phyloP scores from a whole-genome alignment of 2,888 invertebrate genomes.

The Tachystola acroxantha region DNA sequence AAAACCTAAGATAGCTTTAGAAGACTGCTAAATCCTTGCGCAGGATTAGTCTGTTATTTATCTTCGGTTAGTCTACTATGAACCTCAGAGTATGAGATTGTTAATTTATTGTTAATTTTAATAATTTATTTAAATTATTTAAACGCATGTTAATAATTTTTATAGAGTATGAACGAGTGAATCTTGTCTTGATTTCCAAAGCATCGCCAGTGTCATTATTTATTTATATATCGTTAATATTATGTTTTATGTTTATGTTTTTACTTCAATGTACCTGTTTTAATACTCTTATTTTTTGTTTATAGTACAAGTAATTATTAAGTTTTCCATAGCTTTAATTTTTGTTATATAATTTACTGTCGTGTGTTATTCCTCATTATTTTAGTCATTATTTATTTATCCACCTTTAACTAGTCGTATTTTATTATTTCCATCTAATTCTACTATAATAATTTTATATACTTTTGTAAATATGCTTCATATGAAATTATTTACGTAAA shows the following conservation, averaged over 20 bases:
- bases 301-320: slow-evolving; percentile 51
- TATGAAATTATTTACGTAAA: slow-evolving; percentile 60
- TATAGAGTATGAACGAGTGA: slow-evolving; percentile 41
- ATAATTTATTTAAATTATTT: slow-evolving; percentile 41
- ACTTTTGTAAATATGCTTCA: slow-evolving; percentile 71
- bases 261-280: slow-evolving; percentile 55
- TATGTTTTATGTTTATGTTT: slow-evolving; percentile 17
- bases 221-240: slow-evolving; percentile 14
- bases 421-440: slow-evolving; percentile 19
- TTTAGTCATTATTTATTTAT: slow-evolving; percentile 26
- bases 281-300: slow-evolving; percentile 36
- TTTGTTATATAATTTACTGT: slow-evolving; percentile 22
- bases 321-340: slow-evolving; percentile 54
- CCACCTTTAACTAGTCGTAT: slow-evolving; percentile 43
- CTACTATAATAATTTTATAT: slow-evolving; percentile 22
- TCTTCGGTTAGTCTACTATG: slow-evolving; percentile 47
- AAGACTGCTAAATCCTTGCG: slow-evolving; percentile 21
- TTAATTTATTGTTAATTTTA: slow-evolving; percentile 69
- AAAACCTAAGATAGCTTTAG: slow-evolving; percentile 41
- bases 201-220: slow-evolving; percentile 32
- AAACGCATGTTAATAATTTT: slow-evolving; percentile 22
- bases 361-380: slow-evolving; percentile 17
- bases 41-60: slow-evolving; percentile 20
- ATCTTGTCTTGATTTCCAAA: slow-evolving; percentile 49
- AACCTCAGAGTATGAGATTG: slow-evolving; percentile 57